These are phyloP conservation scores for Dinoponera quadriceps DNA, from an alignment of 1,140 invertebrate species.

Conservation along the genomic window DNA sequence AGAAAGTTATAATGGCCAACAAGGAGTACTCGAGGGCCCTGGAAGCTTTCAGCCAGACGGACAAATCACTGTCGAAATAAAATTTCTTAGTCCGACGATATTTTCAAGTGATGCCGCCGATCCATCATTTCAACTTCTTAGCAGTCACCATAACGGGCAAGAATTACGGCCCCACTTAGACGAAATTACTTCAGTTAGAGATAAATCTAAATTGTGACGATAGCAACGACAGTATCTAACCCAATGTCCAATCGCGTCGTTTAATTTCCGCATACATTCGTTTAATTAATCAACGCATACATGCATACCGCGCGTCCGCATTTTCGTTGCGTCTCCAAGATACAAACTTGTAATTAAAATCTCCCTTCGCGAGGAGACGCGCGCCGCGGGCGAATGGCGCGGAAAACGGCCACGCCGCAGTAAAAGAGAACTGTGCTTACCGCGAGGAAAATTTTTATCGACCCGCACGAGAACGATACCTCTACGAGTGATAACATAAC, in stretches of 20 bases:
- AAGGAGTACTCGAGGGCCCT: conserved; percentile 74
- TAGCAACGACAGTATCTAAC: neutral
- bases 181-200: neutral
- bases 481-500: conserved; percentile 70
- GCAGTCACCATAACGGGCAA: conserved; percentile 16
- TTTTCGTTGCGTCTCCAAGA: neutral
- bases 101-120: conserved; percentile 60
- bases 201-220: neutral
- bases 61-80: conserved; percentile 76
- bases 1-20: conserved; percentile 85
- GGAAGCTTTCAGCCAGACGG: conserved; percentile 64
- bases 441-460: conserved; percentile 52
- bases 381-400: conserved; percentile 7
- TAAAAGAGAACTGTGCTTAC: conserved; percentile 30
- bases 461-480: conserved; percentile 54
- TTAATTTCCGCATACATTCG: neutral
- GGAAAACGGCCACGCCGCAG: conserved; percentile 4
- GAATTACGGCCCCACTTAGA: conserved; percentile 3
- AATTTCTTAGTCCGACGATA: conserved; percentile 69
- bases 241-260: neutral
- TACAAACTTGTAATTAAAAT: conserved; percentile 5
- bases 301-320: neutral
- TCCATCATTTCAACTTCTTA: conserved; percentile 30
- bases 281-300: neutral
- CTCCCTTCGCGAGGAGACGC: neutral